Base-by-base conservation (phyloP, 2,888 invertebrate genomes). In the Orgyia antiqua region DNA sequence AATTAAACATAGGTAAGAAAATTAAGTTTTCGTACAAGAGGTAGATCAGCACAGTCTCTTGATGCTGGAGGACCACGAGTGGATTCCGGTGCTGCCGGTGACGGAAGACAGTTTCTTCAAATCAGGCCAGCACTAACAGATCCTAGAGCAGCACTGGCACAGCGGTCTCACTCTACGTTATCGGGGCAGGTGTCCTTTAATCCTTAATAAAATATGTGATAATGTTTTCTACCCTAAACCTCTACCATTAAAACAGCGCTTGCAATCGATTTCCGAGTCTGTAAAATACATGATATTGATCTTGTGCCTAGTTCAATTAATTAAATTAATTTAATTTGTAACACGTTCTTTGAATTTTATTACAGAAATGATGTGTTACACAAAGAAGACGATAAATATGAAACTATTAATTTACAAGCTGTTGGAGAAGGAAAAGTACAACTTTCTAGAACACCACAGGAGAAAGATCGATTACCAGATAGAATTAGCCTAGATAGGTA, bases 401-500 rank as follows among this genome's bases (percentile, higher is more conserved):
- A 82, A 21, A 51, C 70, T 13, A 59, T 88, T 32, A 72, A 70
- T 46, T 68, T 90, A 58, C 90, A 91, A 68, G 88, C 89, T 31
- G 87, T 89, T 48, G 87, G 90, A 20, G 90, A 91, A 70, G 91
- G 90, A 45, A 88, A 88, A 58, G 83, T 92, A 41, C 92, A 93
- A 62, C 90, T 94, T 44, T 89, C 88, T 42, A 88, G 94, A 52
- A 88, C 90, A 49, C 86, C 88, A 51, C 91, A 92, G 63, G 96
- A 96, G 64, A 92, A 93, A 68, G 93, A 94, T 59, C 91, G 92
- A 58, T 89, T 94, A 66, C 95, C 96, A 8, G 97, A 97, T 71
- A 89, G 96, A 59, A 94, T 97, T 58, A 94, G 94, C 62, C 88
- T 97, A 33, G 97, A 97, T 73, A 89, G 91, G 90, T 90, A 67